Base-by-base conservation (phyloP, 1,140 invertebrate species). In the Drosophila ficusphila region DNA sequence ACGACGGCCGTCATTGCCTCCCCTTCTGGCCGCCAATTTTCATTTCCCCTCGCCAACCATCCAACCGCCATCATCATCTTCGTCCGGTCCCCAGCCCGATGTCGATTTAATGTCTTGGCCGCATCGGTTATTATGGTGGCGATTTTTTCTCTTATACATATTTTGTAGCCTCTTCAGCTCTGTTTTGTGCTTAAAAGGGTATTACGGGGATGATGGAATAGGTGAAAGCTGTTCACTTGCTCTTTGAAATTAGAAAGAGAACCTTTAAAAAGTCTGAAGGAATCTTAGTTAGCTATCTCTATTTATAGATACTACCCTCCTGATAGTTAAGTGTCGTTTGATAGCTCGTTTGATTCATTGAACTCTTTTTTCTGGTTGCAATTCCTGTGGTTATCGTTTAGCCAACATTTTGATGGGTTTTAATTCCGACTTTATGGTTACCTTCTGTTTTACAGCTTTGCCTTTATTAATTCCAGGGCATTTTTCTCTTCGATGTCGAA, bases 101-200 rank as follows among this genome's bases (percentile, higher is more conserved):
- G 38, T 61, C 39, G 39, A 65, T 34, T 68, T 73, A 73, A 82
- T 82, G 73, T 61, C 79, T 77, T 29, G 34, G 18, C 54, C 74
- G 58, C 51, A 54, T 56, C 36, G 57, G 44, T 65, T 76, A 76
- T 73, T 65, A 65, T 56, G 44, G 36, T 64, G 53, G 46, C 33
- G 25, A 73, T 69, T 57, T 76, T 61, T 44, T 44, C 23, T 52
- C 19, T 8, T 61, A 36, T 23, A 57, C n/a, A 41, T 29, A 60
- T 39, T 14, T 47, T 36, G 29, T 36, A 14, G 33, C 16, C 51
- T 72, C 27, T 52, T 47, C 23, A 27, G 39, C 34, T 23, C 19
- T 52, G 14, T 36, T 58, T 58, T 38, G 33, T 27, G 23, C 47
- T 38, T 27, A 53, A 38, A 31, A 54, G 53, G 60, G 60, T 46